Evolutionary conservation across 2,888 invertebrate genomes (phyloP).

Genomic region (Polylopha cassiicola): DNA sequence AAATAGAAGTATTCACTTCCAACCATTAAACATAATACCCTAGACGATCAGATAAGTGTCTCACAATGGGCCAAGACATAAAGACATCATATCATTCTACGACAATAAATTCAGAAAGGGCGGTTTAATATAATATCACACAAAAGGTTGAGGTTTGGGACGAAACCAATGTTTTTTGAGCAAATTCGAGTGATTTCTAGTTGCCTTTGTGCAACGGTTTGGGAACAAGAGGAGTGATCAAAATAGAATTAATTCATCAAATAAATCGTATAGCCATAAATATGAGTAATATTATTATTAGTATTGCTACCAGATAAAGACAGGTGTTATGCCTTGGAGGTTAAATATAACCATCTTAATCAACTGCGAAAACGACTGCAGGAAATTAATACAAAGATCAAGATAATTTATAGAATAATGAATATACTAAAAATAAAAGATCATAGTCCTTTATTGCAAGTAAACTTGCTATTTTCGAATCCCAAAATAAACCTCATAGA

Average conservation of each 20-base stretch:
- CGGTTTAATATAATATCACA: conserved; percentile 60
- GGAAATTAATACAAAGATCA: too few species aligned
- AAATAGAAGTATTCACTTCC: conserved; percentile 31
- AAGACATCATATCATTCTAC: conserved; percentile 75
- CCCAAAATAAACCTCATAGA: too few species aligned
- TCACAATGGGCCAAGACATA: conserved; percentile 66
- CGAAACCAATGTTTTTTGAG: conserved; percentile 47
- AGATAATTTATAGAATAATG: too few species aligned
- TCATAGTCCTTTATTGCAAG: too few species aligned
- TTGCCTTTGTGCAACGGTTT: conserved; percentile 56
- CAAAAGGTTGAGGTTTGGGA: conserved; percentile 62
- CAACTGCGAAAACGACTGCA: too few species aligned
- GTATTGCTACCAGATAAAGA: too few species aligned
- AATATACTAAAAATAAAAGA: too few species aligned
- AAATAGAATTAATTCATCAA: conserved; percentile 41
- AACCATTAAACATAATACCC: conserved; percentile 60
- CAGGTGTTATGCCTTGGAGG: too few species aligned
- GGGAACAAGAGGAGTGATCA: conserved; percentile 73
- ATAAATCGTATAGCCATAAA: conserved; percentile 19
- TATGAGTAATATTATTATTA: too few species aligned
- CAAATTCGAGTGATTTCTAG: conserved; percentile 46
- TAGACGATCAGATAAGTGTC: conserved; percentile 72
- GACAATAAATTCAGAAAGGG: conserved; percentile 71
- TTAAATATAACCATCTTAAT: too few species aligned
- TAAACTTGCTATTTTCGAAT: too few species aligned